Evolutionary conservation across 1,140 invertebrate genomes (phyloP).

Genomic region (Harlomillsia oculata): DNA sequence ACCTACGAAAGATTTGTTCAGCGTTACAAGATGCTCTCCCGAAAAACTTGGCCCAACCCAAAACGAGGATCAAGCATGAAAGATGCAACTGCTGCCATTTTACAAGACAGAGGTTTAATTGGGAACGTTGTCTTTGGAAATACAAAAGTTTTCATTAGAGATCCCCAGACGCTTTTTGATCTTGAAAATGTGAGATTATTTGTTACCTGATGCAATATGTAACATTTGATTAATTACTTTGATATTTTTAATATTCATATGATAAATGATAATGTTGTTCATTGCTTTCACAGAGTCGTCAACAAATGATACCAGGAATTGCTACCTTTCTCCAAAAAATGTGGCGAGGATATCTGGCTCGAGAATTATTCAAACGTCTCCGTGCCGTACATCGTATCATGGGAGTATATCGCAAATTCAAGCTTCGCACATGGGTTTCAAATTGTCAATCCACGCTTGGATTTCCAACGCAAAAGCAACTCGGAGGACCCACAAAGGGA

Average conservation of each 20-base stretch:
- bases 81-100: constrained; percentile 72
- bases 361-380: constrained; percentile 70
- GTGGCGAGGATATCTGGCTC: constrained; percentile 72
- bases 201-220: neutral
- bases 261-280: neutral
- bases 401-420: constrained; percentile 72
- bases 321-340: constrained; percentile 88
- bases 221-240: neutral
- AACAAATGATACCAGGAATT: constrained; percentile 55
- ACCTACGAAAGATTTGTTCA: constrained; percentile 56
- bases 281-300: constrained; percentile 21
- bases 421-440: constrained; percentile 66
- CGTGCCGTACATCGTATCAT: constrained; percentile 73
- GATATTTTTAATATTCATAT: neutral
- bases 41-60: constrained; percentile 83
- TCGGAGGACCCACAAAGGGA: neutral
- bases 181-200: constrained; percentile 58
- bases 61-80: constrained; percentile 38
- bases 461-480: constrained; percentile 16
- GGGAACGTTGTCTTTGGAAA: constrained; percentile 86
- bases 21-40: constrained; percentile 92
- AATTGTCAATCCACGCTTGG: constrained; percentile 43
- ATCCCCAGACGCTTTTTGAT: constrained; percentile 76
- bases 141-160: constrained; percentile 89
- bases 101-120: constrained; percentile 65